phyloP scores from a whole-genome alignment of 2,888 invertebrate species.

The Dimorphilus gyrociliatus region DNA sequence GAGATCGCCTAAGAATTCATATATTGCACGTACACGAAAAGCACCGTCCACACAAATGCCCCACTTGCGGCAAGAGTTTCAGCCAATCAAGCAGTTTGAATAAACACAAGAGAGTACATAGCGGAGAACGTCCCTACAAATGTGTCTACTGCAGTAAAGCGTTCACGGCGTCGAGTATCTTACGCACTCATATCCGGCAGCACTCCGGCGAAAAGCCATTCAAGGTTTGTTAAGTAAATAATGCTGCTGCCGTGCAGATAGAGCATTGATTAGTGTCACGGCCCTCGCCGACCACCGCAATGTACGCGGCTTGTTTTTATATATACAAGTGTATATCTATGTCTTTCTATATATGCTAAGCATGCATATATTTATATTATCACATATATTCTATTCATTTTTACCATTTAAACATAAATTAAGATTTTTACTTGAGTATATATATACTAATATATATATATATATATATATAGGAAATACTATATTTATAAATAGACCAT shows the following conservation, averaged over 20 bases:
- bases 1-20: slow-evolving; percentile 40
- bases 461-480: too few species aligned
- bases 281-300: too few species aligned
- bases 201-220: slow-evolving; percentile 39
- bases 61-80: slow-evolving; percentile 40
- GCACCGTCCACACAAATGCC: slow-evolving; percentile 40
- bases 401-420: too few species aligned
- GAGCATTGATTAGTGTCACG: too few species aligned
- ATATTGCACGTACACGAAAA: slow-evolving; percentile 42
- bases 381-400: too few species aligned
- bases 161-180: slow-evolving; percentile 38
- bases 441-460: too few species aligned
- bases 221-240: slow-evolving; percentile 20
- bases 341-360: too few species aligned
- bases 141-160: slow-evolving; percentile 38
- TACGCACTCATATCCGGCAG: slow-evolving; percentile 36
- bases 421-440: too few species aligned
- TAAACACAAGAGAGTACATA: slow-evolving; percentile 38
- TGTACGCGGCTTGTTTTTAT: too few species aligned
- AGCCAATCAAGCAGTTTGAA: slow-evolving; percentile 41
- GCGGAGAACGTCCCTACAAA: slow-evolving; percentile 38
- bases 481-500: too few species aligned
- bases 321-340: too few species aligned
- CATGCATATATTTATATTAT: too few species aligned
- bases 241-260: background rate